These are phyloP conservation scores for Lycocorax pyrrhopterus DNA, from an alignment of 2,113 vertebrate species.

Conservation along the genomic window DNA sequence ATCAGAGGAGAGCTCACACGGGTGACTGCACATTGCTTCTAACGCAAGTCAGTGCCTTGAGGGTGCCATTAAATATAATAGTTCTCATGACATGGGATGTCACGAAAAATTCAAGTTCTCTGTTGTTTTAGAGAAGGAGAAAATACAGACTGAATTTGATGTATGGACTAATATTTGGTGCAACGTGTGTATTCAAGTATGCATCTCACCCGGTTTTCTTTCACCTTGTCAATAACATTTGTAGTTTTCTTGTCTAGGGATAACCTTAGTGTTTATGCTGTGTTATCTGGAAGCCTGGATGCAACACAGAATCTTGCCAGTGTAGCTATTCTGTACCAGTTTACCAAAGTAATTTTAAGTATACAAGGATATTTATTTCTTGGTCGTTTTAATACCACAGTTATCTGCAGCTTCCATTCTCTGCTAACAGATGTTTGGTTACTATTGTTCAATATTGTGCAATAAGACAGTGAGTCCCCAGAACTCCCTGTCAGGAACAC, in stretches of 20 bases:
- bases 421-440: conserved; percentile 43
- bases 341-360: neutral
- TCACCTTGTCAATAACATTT: neutral
- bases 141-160: neutral
- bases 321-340: neutral
- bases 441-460: neutral
- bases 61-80: neutral
- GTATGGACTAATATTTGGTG: neutral
- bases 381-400: neutral
- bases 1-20: neutral
- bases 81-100: neutral
- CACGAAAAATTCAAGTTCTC: neutral
- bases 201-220: neutral
- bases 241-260: neutral
- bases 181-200: neutral
- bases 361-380: neutral
- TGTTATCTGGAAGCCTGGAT: neutral
- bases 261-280: neutral
- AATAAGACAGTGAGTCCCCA: conserved; percentile 34
- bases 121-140: neutral
- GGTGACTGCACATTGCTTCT: neutral
- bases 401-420: neutral
- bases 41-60: neutral
- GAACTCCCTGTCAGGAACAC: conserved; percentile 45
- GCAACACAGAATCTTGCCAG: neutral